Evolutionary conservation across 2,113 vertebrate genomes (phyloP), one percentile per base, ranked within the genome.

Genomic region (Neodon shergylaensis): DNA sequence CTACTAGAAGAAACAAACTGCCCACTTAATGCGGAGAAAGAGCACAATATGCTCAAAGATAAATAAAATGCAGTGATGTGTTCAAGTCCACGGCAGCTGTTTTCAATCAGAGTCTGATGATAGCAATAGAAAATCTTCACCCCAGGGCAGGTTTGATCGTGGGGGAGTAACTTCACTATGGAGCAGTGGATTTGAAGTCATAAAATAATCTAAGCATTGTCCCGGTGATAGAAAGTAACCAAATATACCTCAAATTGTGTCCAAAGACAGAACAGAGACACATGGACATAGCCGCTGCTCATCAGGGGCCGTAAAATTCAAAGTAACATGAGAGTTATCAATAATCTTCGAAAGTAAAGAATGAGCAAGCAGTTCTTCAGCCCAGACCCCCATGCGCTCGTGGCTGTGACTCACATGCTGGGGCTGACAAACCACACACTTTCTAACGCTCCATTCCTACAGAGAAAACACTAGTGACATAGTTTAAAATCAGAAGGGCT

Each of bases 91-190:
- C 92, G 88, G 10, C 84, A 96, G 94, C 49, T 47, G 22, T 54
- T 87, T 76, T 73, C 52, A 96, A 88, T 61, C 61, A 92, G 74
- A 93, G 90, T 79, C 33, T 65, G 54, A 84, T 83, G 79, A 47
- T 9, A 92, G n/a, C 1, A 66, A 88, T 9, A 58, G 2, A 90
- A 90, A 92, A 31, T 82, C 39, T 36, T 42, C 61, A 36, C 72
- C 44, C n/a, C 44, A 44, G 19, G 72, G 73, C 84, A 58, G 21
- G 52, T 42, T 33, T 1, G 22, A 78, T 85, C 31, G 4, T 24
- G 70, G 1, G 1, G 7, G 14, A 68, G 39, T 44, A 33, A 52
- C 17, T 74, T 63, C 28, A 68, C n/a, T 88, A 79, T 5, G 54
- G 91, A 87, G 36, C 73, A 86, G n/a, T 78, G 33, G 26, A 68